These are phyloP conservation scores for Protobothrops mucrosquamatus DNA, from an alignment of 2,113 vertebrate genomes.

Conservation along the genomic window DNA sequence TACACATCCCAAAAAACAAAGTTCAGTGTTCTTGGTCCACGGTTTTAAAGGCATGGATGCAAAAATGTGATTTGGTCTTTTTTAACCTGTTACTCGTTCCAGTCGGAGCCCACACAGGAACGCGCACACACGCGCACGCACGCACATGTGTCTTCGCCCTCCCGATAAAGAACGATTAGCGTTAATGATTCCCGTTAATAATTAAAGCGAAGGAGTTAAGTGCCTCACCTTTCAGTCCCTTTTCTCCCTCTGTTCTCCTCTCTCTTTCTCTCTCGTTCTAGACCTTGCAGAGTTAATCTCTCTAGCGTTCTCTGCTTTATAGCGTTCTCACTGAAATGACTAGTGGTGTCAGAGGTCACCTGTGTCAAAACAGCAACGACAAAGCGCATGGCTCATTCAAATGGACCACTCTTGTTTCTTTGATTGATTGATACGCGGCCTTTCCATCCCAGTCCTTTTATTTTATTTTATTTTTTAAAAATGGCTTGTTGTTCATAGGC, in stretches of 20 bases:
- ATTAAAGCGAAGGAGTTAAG: constrained; percentile 18
- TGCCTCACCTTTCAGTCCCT: constrained; percentile 67
- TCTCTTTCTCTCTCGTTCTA: constrained; percentile 66
- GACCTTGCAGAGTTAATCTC: constrained; percentile 70
- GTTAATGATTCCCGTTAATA: constrained; percentile 16
- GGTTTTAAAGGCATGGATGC: neutral
- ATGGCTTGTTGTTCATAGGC: neutral
- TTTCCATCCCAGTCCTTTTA: neutral
- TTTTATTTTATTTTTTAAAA: neutral
- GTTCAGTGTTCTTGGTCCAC: neutral
- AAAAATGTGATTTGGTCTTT: neutral
- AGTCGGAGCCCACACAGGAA: too few relatives aligned
- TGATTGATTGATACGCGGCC: neutral
- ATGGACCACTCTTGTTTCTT: neutral
- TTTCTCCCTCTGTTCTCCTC: constrained; percentile 61
- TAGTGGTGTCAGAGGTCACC: constrained; percentile 69
- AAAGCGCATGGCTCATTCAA: constrained; percentile 13
- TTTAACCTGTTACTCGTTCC: neutral
- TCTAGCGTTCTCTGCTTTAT: constrained; percentile 68
- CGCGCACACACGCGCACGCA: too few relatives aligned
- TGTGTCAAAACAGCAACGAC: constrained; percentile 63
- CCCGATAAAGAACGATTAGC: neutral
- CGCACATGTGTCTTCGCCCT: neutral
- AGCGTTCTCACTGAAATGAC: constrained; percentile 70
- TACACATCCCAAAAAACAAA: neutral